Conservation (phyloP, 2,113 vertebrate species). For the Eudorcas thomsonii region DNA sequence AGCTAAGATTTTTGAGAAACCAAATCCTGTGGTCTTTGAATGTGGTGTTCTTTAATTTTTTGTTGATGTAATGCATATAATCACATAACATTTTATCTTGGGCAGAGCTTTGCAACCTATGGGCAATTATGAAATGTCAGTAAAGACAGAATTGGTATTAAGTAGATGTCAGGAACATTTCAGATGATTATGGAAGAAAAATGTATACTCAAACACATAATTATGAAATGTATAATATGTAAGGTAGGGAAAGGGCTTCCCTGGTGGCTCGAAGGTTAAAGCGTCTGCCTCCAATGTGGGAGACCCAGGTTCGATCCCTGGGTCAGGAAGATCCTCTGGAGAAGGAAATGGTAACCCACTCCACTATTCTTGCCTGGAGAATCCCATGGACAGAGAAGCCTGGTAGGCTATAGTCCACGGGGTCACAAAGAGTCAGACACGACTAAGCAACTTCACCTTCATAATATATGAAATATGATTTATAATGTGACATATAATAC, state of each 20-base stretch:
- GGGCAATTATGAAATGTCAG: background rate
- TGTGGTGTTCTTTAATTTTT: background rate
- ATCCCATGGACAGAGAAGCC: no score
- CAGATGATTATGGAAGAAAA: background rate
- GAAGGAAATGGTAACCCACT: no score
- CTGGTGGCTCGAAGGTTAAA: no score
- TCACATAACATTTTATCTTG: background rate
- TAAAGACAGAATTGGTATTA: background rate
- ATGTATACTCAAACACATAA: background rate
- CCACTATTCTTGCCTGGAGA: no score
- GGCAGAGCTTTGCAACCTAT: background rate
- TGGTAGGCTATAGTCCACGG: no score
- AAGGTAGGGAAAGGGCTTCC: no score
- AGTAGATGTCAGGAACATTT: background rate
- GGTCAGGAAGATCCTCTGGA: no score
- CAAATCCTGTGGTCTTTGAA: background rate
- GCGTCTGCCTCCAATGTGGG: no score
- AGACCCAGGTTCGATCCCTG: no score
- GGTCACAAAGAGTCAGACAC: no score
- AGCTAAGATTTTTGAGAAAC: background rate
- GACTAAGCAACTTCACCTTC: no score
- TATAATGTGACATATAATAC: background rate
- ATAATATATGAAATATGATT: background rate
- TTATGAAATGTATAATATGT: background rate
- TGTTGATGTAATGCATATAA: background rate